Evolutionary conservation across 2,797 vertebrate species (phyloP).

Genomic region (Paguma larvata): DNA sequence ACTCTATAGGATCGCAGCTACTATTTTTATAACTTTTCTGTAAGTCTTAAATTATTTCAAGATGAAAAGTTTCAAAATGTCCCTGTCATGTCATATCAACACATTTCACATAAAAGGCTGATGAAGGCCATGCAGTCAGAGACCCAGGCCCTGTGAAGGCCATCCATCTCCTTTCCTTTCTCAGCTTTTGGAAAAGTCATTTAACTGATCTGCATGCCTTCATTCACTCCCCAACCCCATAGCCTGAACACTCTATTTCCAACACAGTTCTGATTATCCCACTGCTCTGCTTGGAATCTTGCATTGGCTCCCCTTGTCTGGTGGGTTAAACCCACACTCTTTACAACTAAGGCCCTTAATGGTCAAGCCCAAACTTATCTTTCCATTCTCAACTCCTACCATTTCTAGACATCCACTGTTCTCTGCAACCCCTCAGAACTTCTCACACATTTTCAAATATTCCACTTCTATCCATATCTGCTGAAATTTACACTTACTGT

Average conservation of each 20-base stretch:
- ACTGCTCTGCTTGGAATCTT: neutral
- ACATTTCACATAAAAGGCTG: neutral
- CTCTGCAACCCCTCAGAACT: neutral
- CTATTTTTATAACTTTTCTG: neutral
- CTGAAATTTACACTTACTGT: neutral
- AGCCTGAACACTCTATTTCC: neutral
- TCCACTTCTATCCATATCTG: neutral
- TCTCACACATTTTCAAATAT: neutral
- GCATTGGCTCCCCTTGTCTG: neutral
- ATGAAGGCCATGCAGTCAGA: neutral
- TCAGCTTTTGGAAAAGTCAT: neutral
- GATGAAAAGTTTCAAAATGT: neutral
- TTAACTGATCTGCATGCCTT: neutral
- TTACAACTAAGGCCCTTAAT: neutral
- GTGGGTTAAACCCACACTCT: neutral
- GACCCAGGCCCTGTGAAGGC: neutral
- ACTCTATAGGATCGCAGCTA: neutral
- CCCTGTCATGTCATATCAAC: neutral
- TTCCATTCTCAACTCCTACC: neutral
- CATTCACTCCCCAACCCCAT: neutral
- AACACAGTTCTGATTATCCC: neutral
- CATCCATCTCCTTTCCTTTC: neutral
- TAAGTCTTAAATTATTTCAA: conserved; percentile 35
- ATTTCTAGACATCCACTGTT: neutral
- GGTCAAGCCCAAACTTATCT: neutral